Base-by-base conservation (phyloP, 1,140 invertebrate species). In the Cherax destructor region DNA sequence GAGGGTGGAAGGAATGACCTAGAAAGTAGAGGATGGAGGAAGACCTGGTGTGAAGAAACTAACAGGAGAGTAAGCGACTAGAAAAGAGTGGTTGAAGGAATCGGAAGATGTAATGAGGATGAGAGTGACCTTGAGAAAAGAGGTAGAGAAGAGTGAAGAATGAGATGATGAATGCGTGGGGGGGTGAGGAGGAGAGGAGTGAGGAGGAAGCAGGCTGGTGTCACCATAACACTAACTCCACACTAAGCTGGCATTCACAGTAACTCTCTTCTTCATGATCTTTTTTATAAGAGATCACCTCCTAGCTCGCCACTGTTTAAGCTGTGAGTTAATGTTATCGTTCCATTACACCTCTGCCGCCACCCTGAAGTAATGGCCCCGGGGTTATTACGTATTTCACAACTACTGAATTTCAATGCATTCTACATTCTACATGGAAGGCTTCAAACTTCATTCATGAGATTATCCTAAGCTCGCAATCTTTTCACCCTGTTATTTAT, bases 301-400 rank as follows among this genome's bases (percentile, higher is more conserved):
- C 80, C 79, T 50, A 59, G 49, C 80, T 61, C 47, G 41, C 80
- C 61, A 83, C 87, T 89, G 87, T 83, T 89, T 89, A 89, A 89
- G 87, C 41, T n/a, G 41, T 89, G 87, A 89, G 87, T 89, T 89
- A 89, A 89, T 89, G 87, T 89, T 89, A 89, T 89, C 74, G 87
- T 76, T 83, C 87, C 87, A 89, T 89, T 89, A 88, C 59, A 88
- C 86, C 52, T 78, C 78, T 88, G 77, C 86, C 41, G 86, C 49
- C 30, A 49, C 83, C 83, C 83, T 86, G 83, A 56, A 86, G 83
- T 86, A 86, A 86, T 87, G 85, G 85, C 74, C 76, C 74, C 52
- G 74, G 74, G 78, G 56, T 41, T 74, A 87, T 87, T 87, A 87
- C 85, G 85, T 87, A 87, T 87, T 87, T 87, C 85, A 87, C 74